Conservation (phyloP, 2,113 vertebrate species). For the Notarius lentiginosus region DNA sequence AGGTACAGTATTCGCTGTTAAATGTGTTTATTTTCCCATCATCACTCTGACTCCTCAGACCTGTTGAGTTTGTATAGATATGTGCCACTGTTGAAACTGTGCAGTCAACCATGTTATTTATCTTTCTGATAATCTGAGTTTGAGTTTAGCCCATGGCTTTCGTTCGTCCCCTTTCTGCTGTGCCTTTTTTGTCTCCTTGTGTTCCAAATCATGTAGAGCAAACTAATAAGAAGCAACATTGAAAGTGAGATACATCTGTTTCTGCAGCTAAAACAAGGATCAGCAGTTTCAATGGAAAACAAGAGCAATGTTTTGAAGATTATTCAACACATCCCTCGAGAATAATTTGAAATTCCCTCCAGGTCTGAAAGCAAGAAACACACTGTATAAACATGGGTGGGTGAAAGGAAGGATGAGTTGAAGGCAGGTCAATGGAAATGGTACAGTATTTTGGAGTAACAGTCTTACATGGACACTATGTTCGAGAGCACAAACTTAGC, state of each 20-base stretch:
- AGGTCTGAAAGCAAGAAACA: neutral
- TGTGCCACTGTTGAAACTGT: neutral
- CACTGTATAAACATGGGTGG: constrained; percentile 31
- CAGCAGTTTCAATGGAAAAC: neutral
- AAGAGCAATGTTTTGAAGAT: neutral
- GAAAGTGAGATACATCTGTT: neutral
- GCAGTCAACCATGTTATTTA: neutral
- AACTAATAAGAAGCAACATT: neutral
- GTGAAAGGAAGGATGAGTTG: neutral
- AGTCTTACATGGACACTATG: neutral
- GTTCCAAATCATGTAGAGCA: neutral
- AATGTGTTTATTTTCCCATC: neutral
- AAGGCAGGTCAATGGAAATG: neutral
- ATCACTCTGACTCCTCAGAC: constrained; percentile 16
- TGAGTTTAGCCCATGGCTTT: neutral
- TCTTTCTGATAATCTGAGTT: neutral
- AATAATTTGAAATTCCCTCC: constrained; percentile 1
- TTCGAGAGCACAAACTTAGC: neutral
- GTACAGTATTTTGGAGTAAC: neutral
- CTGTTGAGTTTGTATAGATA: constrained; percentile 24
- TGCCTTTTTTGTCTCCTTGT: neutral
- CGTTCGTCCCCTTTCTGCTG: neutral
- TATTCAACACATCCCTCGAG: neutral
- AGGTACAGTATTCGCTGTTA: neutral
- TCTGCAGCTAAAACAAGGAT: neutral